phyloP scores from a whole-genome alignment of 2,797 vertebrate species.

The Phyllotis vaccarum region DNA sequence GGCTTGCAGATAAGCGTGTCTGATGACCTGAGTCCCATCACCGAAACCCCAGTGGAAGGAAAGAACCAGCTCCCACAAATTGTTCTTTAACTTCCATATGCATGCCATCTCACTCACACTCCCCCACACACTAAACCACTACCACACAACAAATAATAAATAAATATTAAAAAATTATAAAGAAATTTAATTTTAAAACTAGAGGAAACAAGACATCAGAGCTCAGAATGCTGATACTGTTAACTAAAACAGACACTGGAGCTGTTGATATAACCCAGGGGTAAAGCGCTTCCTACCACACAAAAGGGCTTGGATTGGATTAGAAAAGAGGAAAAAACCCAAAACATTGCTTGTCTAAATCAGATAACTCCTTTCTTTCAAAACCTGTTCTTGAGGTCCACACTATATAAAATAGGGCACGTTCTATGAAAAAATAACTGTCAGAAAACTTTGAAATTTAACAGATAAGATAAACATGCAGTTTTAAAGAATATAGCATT shows the following conservation, averaged over 20 bases:
- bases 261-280: background rate
- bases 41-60: background rate
- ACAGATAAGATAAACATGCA: slow-evolving; percentile 6
- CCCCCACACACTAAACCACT: background rate
- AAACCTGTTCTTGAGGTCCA: background rate
- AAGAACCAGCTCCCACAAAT: background rate
- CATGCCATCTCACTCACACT: background rate
- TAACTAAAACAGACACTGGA: background rate
- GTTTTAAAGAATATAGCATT: slow-evolving; percentile 47
- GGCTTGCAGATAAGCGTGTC: background rate
- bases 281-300: background rate
- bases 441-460: slow-evolving; percentile 45
- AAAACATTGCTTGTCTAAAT: background rate
- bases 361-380: slow-evolving; percentile 22
- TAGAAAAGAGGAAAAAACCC: no score
- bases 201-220: background rate
- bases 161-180: background rate
- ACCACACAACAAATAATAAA: background rate
- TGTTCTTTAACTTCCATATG: background rate
- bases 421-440: slow-evolving; percentile 11
- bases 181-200: background rate
- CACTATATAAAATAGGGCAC: background rate
- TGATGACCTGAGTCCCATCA: no score
- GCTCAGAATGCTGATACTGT: background rate
- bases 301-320: background rate